These are phyloP conservation scores for Anguilla anguilla DNA, from an alignment of 2,797 vertebrate genomes.

Conservation along the genomic window DNA sequence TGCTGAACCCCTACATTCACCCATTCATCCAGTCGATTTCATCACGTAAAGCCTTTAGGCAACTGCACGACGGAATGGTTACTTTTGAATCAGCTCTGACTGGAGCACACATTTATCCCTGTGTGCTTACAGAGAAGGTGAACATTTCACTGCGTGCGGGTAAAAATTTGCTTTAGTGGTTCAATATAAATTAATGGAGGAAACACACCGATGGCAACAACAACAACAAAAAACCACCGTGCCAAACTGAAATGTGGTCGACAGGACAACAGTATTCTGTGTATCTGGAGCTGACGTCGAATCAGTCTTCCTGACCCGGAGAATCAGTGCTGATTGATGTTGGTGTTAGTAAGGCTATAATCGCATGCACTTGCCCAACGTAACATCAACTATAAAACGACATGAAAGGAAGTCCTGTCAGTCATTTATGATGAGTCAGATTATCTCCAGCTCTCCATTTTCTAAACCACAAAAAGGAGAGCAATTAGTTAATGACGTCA, in stretches of 20 bases:
- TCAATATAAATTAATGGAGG: not conserved
- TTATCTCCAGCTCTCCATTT: not conserved
- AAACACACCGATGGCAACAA: not conserved
- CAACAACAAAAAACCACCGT: not conserved
- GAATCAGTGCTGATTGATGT: not conserved
- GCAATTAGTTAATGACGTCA: not conserved
- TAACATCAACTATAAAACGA: not conserved
- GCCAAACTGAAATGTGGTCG: too few relatives aligned
- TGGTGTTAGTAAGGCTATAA: not conserved
- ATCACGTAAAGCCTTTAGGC: not conserved
- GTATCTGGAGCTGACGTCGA: too few relatives aligned
- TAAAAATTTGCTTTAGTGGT: not conserved
- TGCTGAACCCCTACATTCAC: not conserved
- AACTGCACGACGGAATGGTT: conserved; percentile 6
- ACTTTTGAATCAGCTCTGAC: not conserved
- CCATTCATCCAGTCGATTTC: not conserved
- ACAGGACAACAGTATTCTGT: too few relatives aligned
- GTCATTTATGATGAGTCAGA: not conserved
- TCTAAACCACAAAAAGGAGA: not conserved
- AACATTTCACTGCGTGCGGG: not conserved
- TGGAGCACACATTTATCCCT: not conserved
- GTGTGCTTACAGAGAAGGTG: not conserved
- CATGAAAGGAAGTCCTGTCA: not conserved
- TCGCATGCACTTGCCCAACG: not conserved
- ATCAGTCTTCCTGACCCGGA: not conserved